These are phyloP conservation scores for Craseonycteris thonglongyai DNA, from an alignment of 2,113 vertebrate genomes.

Conservation along the genomic window DNA sequence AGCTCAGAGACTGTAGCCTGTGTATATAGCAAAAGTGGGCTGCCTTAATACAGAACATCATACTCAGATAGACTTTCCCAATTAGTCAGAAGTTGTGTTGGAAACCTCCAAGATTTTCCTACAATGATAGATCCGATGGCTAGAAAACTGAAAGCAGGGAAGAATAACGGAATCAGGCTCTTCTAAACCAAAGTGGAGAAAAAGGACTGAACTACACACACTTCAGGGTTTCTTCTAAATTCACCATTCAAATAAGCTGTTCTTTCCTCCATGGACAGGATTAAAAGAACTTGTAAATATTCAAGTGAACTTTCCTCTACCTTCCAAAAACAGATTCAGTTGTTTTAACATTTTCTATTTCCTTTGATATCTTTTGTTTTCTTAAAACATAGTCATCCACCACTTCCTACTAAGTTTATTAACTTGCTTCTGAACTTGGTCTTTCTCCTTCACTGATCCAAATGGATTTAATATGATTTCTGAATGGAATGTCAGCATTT, in stretches of 20 bases:
- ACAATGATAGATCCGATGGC: too few species aligned
- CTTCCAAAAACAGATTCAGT: neutral
- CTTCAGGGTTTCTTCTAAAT: neutral
- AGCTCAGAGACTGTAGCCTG: neutral
- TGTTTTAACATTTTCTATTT: neutral
- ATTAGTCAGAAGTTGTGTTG: neutral
- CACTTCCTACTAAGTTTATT: neutral
- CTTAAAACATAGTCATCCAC: neutral
- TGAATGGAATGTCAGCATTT: neutral
- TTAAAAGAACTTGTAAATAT: neutral
- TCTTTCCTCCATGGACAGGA: neutral
- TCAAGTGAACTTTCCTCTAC: neutral
- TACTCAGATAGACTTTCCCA: neutral
- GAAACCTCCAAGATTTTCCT: neutral
- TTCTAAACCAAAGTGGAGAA: neutral
- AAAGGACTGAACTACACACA: neutral
- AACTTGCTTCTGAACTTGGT: neutral
- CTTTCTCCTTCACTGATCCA: neutral
- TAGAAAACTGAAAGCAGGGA: neutral
- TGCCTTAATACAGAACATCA: too few species aligned
- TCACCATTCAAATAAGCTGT: neutral
- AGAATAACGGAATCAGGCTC: neutral
- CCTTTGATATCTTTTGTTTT: neutral
- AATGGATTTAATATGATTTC: neutral
- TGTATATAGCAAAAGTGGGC: neutral